Percentiles rank a stretch among this genome's conserved stretches.
phyloP scores from a whole-genome alignment of 2,888 invertebrate species.

The Drosophila emarginata region DNA sequence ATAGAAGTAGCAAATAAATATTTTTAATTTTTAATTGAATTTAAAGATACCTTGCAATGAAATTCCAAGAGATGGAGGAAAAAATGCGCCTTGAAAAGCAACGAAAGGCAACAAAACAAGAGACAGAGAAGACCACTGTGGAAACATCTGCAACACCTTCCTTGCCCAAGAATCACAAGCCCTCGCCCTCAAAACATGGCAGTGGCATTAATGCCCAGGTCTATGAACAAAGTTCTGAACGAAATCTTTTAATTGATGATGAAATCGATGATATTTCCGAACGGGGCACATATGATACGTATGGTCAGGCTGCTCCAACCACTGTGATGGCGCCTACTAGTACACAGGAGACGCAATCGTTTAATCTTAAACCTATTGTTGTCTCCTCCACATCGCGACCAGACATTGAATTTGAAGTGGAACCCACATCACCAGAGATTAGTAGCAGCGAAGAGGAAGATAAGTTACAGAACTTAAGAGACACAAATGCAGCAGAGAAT shows the following conservation, averaged over 20 bases:
- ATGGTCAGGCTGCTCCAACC: conserved; percentile 55
- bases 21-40: background rate
- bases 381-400: conserved; percentile 76
- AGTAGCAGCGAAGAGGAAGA: conserved; percentile 45
- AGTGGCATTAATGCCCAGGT: conserved; percentile 77
- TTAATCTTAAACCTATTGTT: conserved; percentile 77
- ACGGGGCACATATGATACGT: conserved; percentile 72
- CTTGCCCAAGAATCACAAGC: conserved; percentile 53
- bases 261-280: conserved; percentile 79
- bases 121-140: conserved; percentile 75
- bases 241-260: conserved; percentile 80
- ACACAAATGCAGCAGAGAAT: conserved; percentile 49
- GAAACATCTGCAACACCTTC: conserved; percentile 42
- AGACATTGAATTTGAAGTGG: conserved; percentile 25
- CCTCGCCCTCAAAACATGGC: conserved; percentile 53
- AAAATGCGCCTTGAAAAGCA: conserved; percentile 89
- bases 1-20: background rate
- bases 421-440: conserved; percentile 34
- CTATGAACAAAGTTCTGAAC: conserved; percentile 80
- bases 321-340: conserved; percentile 55
- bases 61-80: conserved; percentile 94
- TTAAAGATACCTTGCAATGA: conserved; percentile 89
- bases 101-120: conserved; percentile 78
- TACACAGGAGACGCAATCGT: conserved; percentile 51
- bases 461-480: conserved; percentile 55